phyloP scores from a whole-genome alignment of 2,113 vertebrate genomes.

The Poeciliopsis turrubarensis region DNA sequence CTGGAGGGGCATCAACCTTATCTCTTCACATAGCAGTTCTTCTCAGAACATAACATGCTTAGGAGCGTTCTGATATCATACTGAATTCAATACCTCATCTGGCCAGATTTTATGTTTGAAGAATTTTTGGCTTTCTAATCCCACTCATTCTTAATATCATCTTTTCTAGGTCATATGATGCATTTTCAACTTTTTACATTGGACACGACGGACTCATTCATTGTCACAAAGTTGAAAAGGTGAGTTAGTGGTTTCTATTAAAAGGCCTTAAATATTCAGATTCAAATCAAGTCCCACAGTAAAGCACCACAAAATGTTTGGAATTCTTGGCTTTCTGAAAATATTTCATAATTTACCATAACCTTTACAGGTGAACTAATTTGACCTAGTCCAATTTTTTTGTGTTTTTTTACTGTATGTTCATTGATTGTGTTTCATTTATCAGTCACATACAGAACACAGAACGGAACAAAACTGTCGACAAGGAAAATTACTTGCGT shows the following conservation, averaged over 20 bases:
- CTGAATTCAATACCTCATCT: too few species aligned
- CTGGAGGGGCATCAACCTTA: too few species aligned
- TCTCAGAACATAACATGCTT: too few species aligned
- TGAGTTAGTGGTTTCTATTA: conserved; percentile 33
- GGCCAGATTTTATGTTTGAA: background rate
- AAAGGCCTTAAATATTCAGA: background rate
- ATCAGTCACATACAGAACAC: too few species aligned
- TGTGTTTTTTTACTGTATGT: too few species aligned
- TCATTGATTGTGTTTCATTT: too few species aligned
- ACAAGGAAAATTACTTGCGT: too few species aligned
- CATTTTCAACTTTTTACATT: conserved; percentile 90
- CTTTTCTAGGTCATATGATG: conserved; percentile 84
- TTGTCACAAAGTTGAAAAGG: conserved; percentile 89
- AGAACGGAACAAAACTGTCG: too few species aligned
- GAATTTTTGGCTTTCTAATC: background rate
- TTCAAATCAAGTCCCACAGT: too few species aligned
- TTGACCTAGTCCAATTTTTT: too few species aligned
- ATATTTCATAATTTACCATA: background rate
- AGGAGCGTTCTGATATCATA: too few species aligned
- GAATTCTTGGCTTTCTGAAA: background rate
- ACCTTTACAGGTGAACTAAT: background rate
- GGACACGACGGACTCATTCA: conserved; percentile 85
- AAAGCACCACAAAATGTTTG: background rate
- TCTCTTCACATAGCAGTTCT: too few species aligned
- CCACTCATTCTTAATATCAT: background rate